Evolutionary conservation across 1,140 invertebrate genomes (phyloP), one percentile per base, ranked within the genome.

Genomic region (Drosophila repleta): DNA sequence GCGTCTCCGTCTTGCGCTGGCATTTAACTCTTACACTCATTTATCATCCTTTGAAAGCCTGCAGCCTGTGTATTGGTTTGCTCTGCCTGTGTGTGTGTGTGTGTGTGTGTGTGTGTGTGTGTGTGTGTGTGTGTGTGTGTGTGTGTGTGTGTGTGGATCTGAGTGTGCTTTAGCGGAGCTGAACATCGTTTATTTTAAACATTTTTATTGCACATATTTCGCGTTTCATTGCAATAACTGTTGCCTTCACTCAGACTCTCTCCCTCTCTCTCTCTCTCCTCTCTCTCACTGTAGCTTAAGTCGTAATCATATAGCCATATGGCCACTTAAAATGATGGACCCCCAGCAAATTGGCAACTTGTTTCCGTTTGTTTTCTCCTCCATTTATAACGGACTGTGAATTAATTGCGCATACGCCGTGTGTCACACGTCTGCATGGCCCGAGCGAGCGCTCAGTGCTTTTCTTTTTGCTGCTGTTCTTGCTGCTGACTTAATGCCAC

Each of bases 131-230:
- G 70, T 71, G 56, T 57, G 55, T 43, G 53, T 66, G n/a, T 63
- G 67, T 83, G 49, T 69, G 71, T 67, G 69, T 52, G 20, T 60
- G 55, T 43, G 15, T 61, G 45, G 46, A n/a, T n/a, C n/a, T n/a
- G n/a, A n/a, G n/a, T n/a, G n/a, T n/a, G 55, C 49, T 46, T 58
- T 65, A 53, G 60, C 49, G 46, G 69, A 85, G 74, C 79, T 76
- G 73, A 78, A 66, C 64, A 62, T 78, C 78, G 74, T 75, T 87
- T 78, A 82, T 85, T 79, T 77, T 60, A 55, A 72, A 70, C 69
- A 87, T 81, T 85, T 85, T 85, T 82, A 85, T 85, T 82, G 82
- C 78, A 53, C 81, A 87, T 84, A 81, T 84, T 87, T 75, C 55
- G 65, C 82, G 75, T 78, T 75, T 81, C 77, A 87, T 78, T 81